Evolutionary conservation across 2,113 vertebrate genomes (phyloP).

Genomic region (Chionis minor): DNA sequence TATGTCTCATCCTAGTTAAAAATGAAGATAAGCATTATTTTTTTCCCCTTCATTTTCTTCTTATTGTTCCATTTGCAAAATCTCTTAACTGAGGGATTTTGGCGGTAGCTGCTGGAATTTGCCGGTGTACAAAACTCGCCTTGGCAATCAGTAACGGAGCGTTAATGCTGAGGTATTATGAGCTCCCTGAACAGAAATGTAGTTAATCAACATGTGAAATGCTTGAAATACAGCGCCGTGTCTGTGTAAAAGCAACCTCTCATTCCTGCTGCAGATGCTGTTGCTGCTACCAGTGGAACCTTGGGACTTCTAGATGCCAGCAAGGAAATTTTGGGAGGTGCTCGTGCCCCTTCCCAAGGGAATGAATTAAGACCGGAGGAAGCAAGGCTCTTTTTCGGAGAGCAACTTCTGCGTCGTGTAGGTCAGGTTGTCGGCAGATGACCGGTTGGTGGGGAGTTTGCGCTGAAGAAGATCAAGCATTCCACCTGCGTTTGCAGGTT

Average conservation of each 20-base stretch:
- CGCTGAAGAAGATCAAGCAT: not conserved
- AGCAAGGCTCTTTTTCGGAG: not conserved
- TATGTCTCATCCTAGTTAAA: not conserved
- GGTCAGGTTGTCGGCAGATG: not conserved
- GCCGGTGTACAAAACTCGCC: not conserved
- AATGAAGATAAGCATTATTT: not conserved
- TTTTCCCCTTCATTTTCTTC: not conserved
- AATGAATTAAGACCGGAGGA: not conserved
- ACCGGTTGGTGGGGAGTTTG: not conserved
- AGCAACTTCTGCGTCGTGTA: fast-evolving
- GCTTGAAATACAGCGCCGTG: not conserved
- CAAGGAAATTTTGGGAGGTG: not conserved
- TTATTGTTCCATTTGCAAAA: not conserved
- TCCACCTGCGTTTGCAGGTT: not conserved
- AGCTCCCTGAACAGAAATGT: not conserved
- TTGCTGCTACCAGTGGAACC: not conserved
- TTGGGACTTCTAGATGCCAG: not conserved
- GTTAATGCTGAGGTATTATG: not conserved
- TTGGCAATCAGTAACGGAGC: not conserved
- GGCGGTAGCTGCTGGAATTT: not conserved
- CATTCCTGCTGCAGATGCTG: not conserved
- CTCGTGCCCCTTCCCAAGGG: not conserved
- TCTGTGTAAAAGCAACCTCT: not conserved
- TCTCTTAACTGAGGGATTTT: not conserved
- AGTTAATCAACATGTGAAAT: not conserved